Percentiles rank a stretch among this genome's conserved stretches.
phyloP scores from a whole-genome alignment of 2,113 vertebrate genomes.

The Heterocephalus glaber region DNA sequence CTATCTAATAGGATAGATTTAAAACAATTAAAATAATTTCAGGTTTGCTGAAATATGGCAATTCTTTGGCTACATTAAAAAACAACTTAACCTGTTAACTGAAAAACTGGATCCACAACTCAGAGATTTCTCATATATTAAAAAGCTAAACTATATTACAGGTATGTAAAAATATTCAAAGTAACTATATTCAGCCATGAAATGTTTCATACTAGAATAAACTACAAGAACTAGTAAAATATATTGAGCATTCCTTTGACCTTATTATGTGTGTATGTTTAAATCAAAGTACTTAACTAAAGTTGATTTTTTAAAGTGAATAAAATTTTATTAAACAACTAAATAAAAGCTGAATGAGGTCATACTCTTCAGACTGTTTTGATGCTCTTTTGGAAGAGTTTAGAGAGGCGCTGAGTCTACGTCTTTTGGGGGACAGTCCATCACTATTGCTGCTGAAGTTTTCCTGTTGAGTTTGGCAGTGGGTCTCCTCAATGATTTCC shows the following conservation, averaged over 20 bases:
- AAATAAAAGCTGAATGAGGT: constrained; percentile 51
- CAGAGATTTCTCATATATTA: constrained; percentile 48
- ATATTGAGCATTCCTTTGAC: constrained; percentile 41
- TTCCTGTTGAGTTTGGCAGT: constrained; percentile 70
- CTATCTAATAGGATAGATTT: constrained; percentile 4
- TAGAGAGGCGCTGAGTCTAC: constrained; percentile 81
- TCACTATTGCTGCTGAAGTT: constrained; percentile 79
- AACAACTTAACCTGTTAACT: not conserved
- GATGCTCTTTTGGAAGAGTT: constrained; percentile 74
- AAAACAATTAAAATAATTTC: constrained; percentile 45
- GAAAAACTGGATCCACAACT: not conserved
- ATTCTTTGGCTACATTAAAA: constrained; percentile 48
- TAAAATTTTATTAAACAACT: constrained; percentile 42
- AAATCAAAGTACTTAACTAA: constrained; percentile 56
- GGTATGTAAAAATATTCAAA: constrained; percentile 42
- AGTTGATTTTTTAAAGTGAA: constrained; percentile 36
- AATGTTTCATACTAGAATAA: constrained; percentile 40
- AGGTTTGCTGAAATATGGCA: not conserved
- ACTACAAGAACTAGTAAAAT: constrained; percentile 39
- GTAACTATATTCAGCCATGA: constrained; percentile 7
- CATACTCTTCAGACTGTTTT: constrained; percentile 79
- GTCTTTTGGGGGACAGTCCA: constrained; percentile 87
- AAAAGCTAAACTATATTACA: constrained; percentile 54
- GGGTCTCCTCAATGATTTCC: constrained; percentile 82
- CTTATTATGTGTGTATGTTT: not conserved